Evolutionary conservation across 2,113 vertebrate genomes (phyloP).

Genomic region (Protobothrops mucrosquamatus): DNA sequence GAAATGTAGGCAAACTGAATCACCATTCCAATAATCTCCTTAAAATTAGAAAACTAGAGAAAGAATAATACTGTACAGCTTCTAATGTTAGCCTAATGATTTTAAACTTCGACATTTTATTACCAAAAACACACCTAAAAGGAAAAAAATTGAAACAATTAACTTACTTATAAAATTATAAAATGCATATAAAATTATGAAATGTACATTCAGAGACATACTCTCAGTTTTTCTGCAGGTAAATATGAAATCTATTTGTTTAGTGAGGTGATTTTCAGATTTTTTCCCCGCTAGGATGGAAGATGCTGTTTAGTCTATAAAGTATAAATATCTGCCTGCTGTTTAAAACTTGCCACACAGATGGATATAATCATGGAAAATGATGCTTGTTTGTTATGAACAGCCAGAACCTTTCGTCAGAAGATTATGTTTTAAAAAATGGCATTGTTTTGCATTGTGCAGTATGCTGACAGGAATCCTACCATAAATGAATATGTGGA

Average conservation of each 20-base stretch:
- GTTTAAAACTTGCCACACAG: background rate
- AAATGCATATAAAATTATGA: background rate
- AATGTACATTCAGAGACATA: slow-evolving; percentile 10
- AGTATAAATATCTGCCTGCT: background rate
- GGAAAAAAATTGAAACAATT: background rate
- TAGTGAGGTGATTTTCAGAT: background rate
- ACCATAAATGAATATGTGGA: background rate
- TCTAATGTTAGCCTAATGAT: background rate
- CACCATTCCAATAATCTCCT: background rate
- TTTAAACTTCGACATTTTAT: slow-evolving; percentile 24
- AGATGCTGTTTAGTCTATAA: background rate
- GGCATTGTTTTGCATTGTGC: background rate
- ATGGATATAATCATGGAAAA: background rate
- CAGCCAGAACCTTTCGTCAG: background rate
- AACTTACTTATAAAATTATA: background rate
- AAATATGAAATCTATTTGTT: slow-evolving; percentile 3
- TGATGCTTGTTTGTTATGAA: background rate
- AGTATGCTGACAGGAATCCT: background rate
- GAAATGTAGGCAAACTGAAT: background rate
- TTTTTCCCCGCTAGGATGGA: background rate
- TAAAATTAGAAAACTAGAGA: slow-evolving; percentile 40
- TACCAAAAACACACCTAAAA: background rate
- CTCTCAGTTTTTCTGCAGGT: background rate
- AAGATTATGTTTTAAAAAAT: background rate
- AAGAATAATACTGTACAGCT: slow-evolving; percentile 23